Percentiles rank a stretch among this genome's conserved stretches.
Evolutionary conservation across 1,140 invertebrate genomes (phyloP).

Genomic region (Akabosia matsudoensis): DNA sequence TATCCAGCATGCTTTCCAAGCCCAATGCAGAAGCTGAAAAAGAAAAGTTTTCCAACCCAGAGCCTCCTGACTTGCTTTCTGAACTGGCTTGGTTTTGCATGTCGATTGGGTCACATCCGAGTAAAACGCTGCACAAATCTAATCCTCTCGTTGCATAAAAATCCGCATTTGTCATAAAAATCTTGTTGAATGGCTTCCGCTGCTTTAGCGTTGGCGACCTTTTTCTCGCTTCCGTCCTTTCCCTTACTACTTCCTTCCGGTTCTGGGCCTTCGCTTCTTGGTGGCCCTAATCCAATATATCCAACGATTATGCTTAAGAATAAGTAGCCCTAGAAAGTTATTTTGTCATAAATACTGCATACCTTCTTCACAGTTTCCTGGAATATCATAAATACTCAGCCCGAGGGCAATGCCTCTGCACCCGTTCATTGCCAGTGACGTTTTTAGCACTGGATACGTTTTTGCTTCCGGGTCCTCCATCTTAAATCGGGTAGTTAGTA

Average conservation of each 20-base stretch:
- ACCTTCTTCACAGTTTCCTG: conserved; percentile 37
- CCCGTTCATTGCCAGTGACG: conserved; percentile 1
- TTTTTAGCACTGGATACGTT: neutral
- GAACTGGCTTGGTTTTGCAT: neutral
- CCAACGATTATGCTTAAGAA: no score
- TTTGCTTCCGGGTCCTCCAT: neutral
- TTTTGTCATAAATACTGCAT: neutral
- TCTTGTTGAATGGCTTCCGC: neutral
- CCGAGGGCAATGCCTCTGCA: conserved; percentile 32
- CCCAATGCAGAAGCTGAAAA: neutral
- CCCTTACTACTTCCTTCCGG: neutral
- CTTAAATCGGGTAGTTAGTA: neutral
- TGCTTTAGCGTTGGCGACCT: neutral
- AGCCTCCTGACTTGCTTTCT: neutral
- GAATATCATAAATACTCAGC: conserved; percentile 40
- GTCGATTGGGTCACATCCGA: conserved; percentile 35
- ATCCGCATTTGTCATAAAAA: neutral
- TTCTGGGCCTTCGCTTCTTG: neutral
- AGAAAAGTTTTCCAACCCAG: neutral
- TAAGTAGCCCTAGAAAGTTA: no score
- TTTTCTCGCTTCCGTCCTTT: neutral
- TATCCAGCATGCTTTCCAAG: neutral
- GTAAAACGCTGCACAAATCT: conserved; percentile 38
- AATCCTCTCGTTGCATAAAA: conserved; percentile 37
- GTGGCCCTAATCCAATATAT: neutral